These are phyloP conservation scores for Corydoras sp. DNA, from an alignment of 2,113 vertebrate genomes.

Conservation along the genomic window DNA sequence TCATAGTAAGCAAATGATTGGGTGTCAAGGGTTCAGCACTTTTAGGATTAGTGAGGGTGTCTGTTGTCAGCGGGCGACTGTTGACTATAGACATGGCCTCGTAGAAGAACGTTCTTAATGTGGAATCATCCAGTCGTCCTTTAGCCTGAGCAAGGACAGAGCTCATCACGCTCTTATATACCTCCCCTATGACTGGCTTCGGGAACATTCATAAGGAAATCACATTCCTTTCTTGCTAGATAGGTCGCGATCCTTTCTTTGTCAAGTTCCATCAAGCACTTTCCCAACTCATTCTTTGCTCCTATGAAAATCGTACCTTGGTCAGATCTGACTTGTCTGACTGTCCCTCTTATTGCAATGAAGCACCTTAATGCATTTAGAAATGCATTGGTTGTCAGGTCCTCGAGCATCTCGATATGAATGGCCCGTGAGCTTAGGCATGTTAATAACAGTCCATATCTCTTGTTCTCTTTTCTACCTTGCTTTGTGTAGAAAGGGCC, in stretches of 20 bases:
- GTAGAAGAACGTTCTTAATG: too few species aligned
- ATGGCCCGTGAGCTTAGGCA: background rate
- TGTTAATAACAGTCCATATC: background rate
- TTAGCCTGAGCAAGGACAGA: slow-evolving; percentile 17
- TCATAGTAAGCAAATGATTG: too few species aligned
- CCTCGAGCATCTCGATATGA: background rate
- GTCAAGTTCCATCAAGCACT: slow-evolving; percentile 2
- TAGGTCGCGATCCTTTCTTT: too few species aligned
- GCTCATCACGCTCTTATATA: slow-evolving; percentile 18
- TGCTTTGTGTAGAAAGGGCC: slow-evolving; percentile 6
- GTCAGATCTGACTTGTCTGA: background rate
- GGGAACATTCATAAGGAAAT: slow-evolving; percentile 23
- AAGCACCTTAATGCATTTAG: background rate
- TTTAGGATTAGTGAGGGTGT: too few species aligned
- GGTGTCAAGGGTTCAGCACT: too few species aligned
- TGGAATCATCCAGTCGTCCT: too few species aligned
- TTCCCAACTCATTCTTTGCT: background rate
- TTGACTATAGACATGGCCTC: too few species aligned
- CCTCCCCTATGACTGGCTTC: slow-evolving; percentile 7
- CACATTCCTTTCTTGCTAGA: background rate
- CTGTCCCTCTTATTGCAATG: background rate
- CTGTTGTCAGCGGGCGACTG: too few species aligned
- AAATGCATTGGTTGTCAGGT: background rate
- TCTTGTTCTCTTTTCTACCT: background rate
- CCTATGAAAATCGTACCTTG: background rate